Base-by-base conservation (phyloP, 2,797 vertebrate species). In the Periophthalmus magnuspinnatus region DNA sequence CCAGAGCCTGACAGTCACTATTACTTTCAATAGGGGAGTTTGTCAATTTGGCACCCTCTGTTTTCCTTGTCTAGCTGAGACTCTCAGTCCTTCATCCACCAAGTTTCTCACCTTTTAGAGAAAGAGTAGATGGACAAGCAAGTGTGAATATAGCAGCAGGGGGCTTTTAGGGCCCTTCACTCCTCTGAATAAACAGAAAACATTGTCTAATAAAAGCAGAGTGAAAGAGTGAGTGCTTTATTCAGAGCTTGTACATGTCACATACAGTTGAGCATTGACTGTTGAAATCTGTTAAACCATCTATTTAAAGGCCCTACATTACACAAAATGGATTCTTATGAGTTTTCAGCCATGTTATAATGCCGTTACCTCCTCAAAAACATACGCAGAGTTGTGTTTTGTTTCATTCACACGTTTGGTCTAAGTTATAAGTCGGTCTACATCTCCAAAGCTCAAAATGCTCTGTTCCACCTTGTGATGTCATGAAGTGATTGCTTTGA, bases 91-190 rank as follows among this genome's bases (percentile, higher is more conserved):
- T 75, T 71, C 54, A 56, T 79, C 60, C 59, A 76, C 72, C 73
- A 65, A 79, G 58, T 65, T 74, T 70, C 69, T 65, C 58, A 77
- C 56, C 67, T 34, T 68, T 80, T 71, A 59, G 57, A 14, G 11
- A 65, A 60, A 62, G 52, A 69, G 34, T 78, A 65, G 65, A 77
- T 65, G 61, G 68, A 75, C 73, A 76, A 70, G 62, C 22, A 50
- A 13, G 69, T 62, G 59, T 86, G 58, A 90, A 90, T 85, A 80
- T 81, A 81, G 67, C 84, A 77, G 79, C 79, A 76, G 67, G 78
- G 61, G 75, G 52, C 21, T 69, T 80, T 73, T 71, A 67, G 58
- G 67, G 56, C 56, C 24, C 75, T 73, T 71, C n/a, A 75, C 73
- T 62, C 67, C 78, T 67, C 69, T 63, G 66, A 74, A 64, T 72